Base-by-base conservation (phyloP, 2,113 vertebrate genomes). In the Sciurus niger region DNA sequence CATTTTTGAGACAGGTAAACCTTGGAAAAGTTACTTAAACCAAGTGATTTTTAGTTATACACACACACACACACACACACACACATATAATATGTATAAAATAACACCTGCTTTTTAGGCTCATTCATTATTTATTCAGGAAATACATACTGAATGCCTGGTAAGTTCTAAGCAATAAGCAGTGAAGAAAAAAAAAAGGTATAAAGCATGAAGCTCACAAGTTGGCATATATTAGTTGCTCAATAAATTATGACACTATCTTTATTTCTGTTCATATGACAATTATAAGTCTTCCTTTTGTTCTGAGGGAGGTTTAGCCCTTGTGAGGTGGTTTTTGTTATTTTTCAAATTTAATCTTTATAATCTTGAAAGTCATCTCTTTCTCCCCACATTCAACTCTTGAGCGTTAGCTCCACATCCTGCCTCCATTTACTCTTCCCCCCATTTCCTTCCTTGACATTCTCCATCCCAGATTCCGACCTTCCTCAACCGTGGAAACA, bases 1-100 rank as follows among this genome's bases (percentile, higher is more conserved):
- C 83, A 7, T 16, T 77, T 90, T 51, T 28, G 32, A 76, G n/a
- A 60, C 30, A n/a, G 13, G 11, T 32, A 85, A 93, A 80, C 18
- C 70, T 63, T 28, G 58, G 72, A 43, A 46, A 93, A 58, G 2
- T 76, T 95, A 90, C 63, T 95, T 46, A 89, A 86, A 86, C 18
- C n/a, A 63, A 25, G 60, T 25, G 3, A 63, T 10, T 24, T 63
- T 63, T 58, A 58, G 6, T 22, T 22, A 22, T 58, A 48, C 46
- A 48, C 46, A 48, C 46, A 48, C 46, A 46, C 46, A 46, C 46
- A 46, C 46, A 46, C 46, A 46, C 46, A 46, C 46, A 48, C 46
- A 53, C 12, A 53, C 12, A 53, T 16, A 53, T 53, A 53, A 53
- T 53, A 53, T 53, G 3, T 53, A 53, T 53, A 12, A 53, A 53